Evolutionary conservation across 2,888 invertebrate genomes (phyloP), one percentile per base, ranked within the genome.

Genomic region (Rhamnusium bicolor): DNA sequence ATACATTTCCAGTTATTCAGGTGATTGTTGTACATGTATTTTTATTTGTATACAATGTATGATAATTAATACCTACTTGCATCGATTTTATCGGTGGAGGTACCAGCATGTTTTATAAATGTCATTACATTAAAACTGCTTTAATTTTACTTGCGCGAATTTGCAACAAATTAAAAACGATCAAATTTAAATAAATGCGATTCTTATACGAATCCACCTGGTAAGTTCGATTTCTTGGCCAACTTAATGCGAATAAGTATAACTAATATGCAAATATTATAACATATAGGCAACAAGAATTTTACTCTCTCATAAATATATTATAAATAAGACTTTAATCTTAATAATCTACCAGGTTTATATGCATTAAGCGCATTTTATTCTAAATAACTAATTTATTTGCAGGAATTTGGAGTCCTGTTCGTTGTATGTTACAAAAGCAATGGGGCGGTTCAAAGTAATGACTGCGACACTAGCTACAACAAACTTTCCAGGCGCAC

Each of bases 391-490:
- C 81, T 79, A 78, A 79, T 81, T 83, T 80, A 80, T 80, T 83
- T 82, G 79, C 81, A 82, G 81, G 83, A 82, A 80, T 82, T 82
- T 75, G 73, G 75, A 80, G 70, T 66, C 67, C 29, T 51, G 68
- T 40, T 40, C 63, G 21, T 47, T 47, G 72, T 72, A 54, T 29
- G 51, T 47, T 29, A 53, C 53, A 19, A 62, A 61, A 69, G 73
- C 70, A 73, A 76, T 81, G 81, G 83, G 83, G 83, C 83, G 82
- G 81, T 81, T 80, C 82, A 75, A 74, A 60, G 58, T 84, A 84
- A 84, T 84, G 84, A 84, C 82, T 84, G 83, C 84, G 83, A 81
- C 83, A 84, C 78, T 78, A 71, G 62, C 61, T 75, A 73, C 75
- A 72, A 72, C 72, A 67, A 71, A 73, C 70, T 70, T 68, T 69